Conservation (phyloP, 2,888 invertebrate genomes). For the Euplexia lucipara region DNA sequence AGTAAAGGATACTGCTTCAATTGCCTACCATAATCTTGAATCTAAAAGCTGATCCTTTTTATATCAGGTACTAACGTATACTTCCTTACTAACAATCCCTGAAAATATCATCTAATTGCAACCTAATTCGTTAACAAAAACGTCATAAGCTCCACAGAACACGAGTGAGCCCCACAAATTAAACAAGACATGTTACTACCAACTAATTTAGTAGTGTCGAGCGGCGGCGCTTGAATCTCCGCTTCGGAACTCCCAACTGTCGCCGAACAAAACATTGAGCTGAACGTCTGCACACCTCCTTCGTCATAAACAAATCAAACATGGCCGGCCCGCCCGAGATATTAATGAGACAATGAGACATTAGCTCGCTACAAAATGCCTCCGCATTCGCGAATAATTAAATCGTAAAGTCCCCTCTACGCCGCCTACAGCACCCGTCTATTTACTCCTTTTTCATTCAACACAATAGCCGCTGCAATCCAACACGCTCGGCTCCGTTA, state of each 20-base stretch:
- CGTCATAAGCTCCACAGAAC: constrained; percentile 23
- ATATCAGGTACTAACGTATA: too few species aligned
- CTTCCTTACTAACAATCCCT: too few species aligned
- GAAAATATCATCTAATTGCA: constrained; percentile 14
- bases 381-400: constrained; percentile 91
- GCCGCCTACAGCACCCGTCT: constrained; percentile 88
- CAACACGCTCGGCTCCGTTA: constrained; percentile 78
- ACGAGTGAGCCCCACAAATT: constrained; percentile 35
- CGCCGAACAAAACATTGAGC: constrained; percentile 71
- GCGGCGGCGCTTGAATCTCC: constrained; percentile 62
- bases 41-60: too few species aligned
- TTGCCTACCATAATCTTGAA: not conserved
- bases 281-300: constrained; percentile 80
- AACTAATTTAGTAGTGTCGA: constrained; percentile 60
- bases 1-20: not conserved
- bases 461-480: constrained; percentile 90
- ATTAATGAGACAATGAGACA: constrained; percentile 91
- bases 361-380: constrained; percentile 91
- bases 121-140: constrained; percentile 1
- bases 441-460: constrained; percentile 91
- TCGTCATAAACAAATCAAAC: constrained; percentile 90
- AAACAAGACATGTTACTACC: constrained; percentile 50
- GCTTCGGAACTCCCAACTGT: constrained; percentile 64
- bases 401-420: constrained; percentile 91
- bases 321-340: constrained; percentile 89